These are phyloP conservation scores for Echinometra lucunter DNA, from an alignment of 53 echinoderm and acorn worm species.

Conservation along the genomic window DNA sequence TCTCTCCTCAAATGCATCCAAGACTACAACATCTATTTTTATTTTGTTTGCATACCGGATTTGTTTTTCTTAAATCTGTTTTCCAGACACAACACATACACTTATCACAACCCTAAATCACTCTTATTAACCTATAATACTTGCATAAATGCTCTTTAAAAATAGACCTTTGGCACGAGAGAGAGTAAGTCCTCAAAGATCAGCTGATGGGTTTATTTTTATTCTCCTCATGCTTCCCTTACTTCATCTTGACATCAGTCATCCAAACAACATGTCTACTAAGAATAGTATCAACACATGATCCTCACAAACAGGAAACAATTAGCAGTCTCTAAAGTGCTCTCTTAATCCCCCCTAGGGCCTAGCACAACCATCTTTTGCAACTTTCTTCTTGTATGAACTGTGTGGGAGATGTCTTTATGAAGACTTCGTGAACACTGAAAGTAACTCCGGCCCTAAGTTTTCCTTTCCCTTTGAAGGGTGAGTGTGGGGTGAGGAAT, in stretches of 20 bases:
- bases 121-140: not conserved
- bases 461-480: no score
- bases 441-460: no score
- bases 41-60: not conserved
- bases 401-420: not conserved
- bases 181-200: slow-evolving; percentile 12
- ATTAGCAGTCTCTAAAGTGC: not conserved
- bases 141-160: slow-evolving; percentile 38
- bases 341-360: not conserved
- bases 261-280: not conserved
- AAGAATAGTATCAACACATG: slow-evolving; percentile 37
- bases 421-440: no score
- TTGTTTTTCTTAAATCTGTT: no score
- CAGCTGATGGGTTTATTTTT: slow-evolving; percentile 44
- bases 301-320: slow-evolving; percentile 33
- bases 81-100: not conserved
- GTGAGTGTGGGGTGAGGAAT: no score
- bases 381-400: not conserved
- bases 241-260: not conserved
- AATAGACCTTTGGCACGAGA: not conserved
- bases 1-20: not conserved
- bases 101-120: not conserved
- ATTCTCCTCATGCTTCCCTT: not conserved
- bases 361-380: not conserved
- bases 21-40: not conserved